A percentile compares a stretch with the other conserved stretches of the same genome.
These are phyloP conservation scores for Penelope pileata DNA, from an alignment of 2,113 vertebrate genomes.

Conservation along the genomic window DNA sequence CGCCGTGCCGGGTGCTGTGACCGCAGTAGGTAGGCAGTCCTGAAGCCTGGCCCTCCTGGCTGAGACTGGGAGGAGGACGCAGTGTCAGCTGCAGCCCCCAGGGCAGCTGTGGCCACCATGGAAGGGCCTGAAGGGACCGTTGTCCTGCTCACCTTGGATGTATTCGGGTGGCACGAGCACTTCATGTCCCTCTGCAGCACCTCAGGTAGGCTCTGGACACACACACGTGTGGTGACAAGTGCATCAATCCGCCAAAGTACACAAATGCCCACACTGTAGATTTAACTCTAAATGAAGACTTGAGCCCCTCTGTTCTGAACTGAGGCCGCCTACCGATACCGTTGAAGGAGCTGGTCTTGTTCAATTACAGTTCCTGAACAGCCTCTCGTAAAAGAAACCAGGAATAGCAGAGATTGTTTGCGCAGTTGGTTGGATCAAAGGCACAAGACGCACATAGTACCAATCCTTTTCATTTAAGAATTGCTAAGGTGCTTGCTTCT, in stretches of 20 bases:
- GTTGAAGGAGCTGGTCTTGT: not conserved
- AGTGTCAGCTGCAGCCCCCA: not conserved
- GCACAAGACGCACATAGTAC: not conserved
- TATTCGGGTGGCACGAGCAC: not conserved
- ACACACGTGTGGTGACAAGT: rapidly evolving
- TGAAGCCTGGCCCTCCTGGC: not conserved
- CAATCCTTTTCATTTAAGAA: not conserved
- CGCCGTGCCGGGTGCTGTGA: not conserved
- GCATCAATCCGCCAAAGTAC: not conserved
- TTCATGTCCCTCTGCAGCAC: not conserved
- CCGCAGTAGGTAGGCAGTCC: not conserved
- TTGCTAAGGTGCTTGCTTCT: not conserved
- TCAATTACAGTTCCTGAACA: not conserved
- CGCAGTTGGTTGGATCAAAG: not conserved
- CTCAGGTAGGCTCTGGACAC: not conserved
- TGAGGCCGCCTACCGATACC: not conserved
- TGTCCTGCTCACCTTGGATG: not conserved
- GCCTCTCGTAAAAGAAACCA: not conserved
- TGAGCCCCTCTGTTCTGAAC: not conserved
- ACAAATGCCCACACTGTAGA: not conserved
- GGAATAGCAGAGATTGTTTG: not conserved
- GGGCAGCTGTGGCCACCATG: not conserved
- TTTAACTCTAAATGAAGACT: not conserved
- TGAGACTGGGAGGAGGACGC: not conserved
- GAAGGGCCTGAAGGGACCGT: not conserved